A percentile compares a stretch with the other conserved stretches of the same genome.
These are phyloP conservation scores for Anarhynchus alexandrinus DNA, from an alignment of 2,113 vertebrate species.

Conservation along the genomic window DNA sequence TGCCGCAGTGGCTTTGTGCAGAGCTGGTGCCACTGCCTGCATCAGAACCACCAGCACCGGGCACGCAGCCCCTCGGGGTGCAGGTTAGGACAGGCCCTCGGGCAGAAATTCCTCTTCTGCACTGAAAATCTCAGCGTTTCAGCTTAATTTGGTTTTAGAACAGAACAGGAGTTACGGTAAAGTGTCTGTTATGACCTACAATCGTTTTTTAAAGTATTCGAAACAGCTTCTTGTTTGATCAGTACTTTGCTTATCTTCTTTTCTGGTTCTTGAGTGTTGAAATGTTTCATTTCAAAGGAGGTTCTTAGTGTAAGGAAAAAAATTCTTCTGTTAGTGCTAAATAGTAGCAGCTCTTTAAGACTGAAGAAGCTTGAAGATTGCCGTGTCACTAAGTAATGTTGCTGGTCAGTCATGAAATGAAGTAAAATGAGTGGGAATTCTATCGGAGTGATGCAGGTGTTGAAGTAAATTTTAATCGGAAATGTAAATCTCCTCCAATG, in stretches of 20 bases:
- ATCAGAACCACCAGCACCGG: not conserved
- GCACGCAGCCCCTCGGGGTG: not conserved
- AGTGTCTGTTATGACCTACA: too few relatives aligned
- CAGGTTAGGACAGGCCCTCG: not conserved
- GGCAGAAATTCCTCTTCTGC: not conserved
- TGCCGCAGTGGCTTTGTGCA: not conserved
- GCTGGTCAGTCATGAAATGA: too few relatives aligned
- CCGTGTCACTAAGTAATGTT: fast-evolving
- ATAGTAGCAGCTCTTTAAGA: not conserved
- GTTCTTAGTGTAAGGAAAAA: not conserved
- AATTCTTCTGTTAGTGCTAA: too few relatives aligned
- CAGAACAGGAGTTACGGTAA: not conserved
- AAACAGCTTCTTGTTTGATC: not conserved
- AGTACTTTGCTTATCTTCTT: not conserved
- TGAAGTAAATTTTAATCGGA: not conserved
- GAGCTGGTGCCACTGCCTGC: not conserved
- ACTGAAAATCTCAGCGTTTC: not conserved
- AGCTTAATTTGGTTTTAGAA: not conserved
- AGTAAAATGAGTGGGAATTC: not conserved
- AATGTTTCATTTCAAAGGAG: not conserved
- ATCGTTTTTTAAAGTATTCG: not conserved
- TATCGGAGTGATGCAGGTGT: not conserved
- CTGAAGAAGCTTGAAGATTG: not conserved
- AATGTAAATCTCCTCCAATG: not conserved
- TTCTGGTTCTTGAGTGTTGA: not conserved